phyloP scores from a whole-genome alignment of 2,888 invertebrate genomes.

The Anagyrus pseudococci region DNA sequence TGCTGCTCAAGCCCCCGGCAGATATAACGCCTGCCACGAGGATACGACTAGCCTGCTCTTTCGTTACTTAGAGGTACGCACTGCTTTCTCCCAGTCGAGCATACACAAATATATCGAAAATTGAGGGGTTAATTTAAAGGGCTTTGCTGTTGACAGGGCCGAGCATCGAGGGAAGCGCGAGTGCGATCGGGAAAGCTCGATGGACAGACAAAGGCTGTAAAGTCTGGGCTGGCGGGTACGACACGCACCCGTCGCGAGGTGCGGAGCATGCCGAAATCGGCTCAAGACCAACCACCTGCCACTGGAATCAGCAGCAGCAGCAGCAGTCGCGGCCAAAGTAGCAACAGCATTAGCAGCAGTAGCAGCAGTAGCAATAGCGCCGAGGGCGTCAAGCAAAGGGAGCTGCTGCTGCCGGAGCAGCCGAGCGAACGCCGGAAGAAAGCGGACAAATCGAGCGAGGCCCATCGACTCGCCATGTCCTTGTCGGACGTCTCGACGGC shows the following conservation, averaged over 20 bases:
- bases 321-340: neutral
- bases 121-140: too few species aligned
- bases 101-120: too few species aligned
- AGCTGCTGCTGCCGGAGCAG: too few species aligned
- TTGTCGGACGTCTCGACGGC: constrained; percentile 8
- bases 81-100: neutral
- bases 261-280: constrained; percentile 28
- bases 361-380: too few species aligned
- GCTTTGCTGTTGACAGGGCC: too few species aligned
- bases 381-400: too few species aligned
- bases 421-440: constrained; percentile 10
- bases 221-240: neutral
- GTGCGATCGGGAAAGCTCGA: too few species aligned
- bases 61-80: constrained; percentile 28
- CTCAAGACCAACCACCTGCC: constrained; percentile 4
- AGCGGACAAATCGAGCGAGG: constrained; percentile 25
- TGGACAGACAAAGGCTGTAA: too few species aligned
- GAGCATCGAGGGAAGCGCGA: too few species aligned
- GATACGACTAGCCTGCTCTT: constrained; percentile 12
- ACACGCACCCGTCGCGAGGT: constrained; percentile 14
- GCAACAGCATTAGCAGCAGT: constrained; percentile 1
- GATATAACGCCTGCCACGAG: neutral
- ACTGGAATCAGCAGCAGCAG: neutral
- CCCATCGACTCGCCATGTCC: constrained; percentile 31
- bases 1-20: neutral